Conservation (phyloP, 2,888 invertebrate species). For the Blastobasis adustella region DNA sequence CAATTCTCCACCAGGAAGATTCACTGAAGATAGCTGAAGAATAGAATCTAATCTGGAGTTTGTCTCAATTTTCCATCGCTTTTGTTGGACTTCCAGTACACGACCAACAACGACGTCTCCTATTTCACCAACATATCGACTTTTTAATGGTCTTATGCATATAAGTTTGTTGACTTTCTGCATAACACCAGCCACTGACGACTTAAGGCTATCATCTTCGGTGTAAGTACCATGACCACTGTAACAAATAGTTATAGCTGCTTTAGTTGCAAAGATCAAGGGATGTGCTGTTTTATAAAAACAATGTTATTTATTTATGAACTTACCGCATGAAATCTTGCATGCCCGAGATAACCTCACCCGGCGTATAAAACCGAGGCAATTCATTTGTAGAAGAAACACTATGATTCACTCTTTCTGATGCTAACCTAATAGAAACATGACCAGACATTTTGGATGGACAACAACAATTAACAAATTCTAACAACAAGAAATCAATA, state of each 20-base stretch:
- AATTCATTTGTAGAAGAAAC: conserved; percentile 72
- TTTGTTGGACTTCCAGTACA: conserved; percentile 94
- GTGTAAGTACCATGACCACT: conserved; percentile 98
- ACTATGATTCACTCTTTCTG: conserved; percentile 77
- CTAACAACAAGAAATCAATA: no score
- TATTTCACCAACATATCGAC: conserved; percentile 93
- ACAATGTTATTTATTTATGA: neutral
- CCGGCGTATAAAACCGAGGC: conserved; percentile 87
- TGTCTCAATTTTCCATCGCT: conserved; percentile 96
- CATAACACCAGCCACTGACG: conserved; percentile 95
- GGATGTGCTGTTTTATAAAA: no score
- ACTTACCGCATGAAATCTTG: conserved; percentile 88
- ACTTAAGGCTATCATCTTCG: conserved; percentile 86
- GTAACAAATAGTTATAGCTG: no score
- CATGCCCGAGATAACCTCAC: conserved; percentile 89
- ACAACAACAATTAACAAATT: no score
- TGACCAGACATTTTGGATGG: conserved; percentile 54
- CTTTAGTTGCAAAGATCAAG: no score
- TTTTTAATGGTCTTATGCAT: conserved; percentile 92
- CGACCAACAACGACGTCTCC: conserved; percentile 98
- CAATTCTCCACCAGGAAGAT: conserved; percentile 97
- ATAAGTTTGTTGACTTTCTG: conserved; percentile 96
- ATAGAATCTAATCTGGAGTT: conserved; percentile 92
- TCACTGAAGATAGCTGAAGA: conserved; percentile 92
- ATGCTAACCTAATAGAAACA: conserved; percentile 78